Percentiles rank a stretch among this genome's conserved stretches.
Conservation (phyloP, 2,113 vertebrate genomes). For the Aegotheles bennettii region DNA sequence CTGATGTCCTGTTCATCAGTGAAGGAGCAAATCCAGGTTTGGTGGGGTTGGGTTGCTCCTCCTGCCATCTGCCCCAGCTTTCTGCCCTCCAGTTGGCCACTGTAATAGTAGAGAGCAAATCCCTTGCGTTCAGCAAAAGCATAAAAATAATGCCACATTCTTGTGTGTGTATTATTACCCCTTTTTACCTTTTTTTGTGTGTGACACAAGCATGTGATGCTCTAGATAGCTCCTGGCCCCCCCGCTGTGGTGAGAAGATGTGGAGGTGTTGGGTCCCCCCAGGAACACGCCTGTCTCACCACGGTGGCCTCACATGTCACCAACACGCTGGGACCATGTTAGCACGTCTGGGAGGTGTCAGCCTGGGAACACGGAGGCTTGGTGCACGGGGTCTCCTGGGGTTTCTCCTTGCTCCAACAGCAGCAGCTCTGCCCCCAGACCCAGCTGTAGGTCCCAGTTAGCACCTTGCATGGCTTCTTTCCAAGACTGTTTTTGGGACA, state of each 20-base stretch:
- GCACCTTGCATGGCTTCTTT: background rate
- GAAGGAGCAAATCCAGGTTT: background rate
- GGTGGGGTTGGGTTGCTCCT: background rate
- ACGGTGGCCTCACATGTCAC: background rate
- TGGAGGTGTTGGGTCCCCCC: background rate
- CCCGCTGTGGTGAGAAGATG: background rate
- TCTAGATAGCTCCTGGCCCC: background rate
- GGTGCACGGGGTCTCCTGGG: background rate
- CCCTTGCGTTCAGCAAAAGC: background rate
- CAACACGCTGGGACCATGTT: fast-evolving
- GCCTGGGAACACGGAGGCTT: background rate
- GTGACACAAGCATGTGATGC: background rate
- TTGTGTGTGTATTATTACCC: background rate
- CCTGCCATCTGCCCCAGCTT: background rate
- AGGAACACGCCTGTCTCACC: background rate
- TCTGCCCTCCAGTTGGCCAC: background rate
- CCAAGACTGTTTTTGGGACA: background rate
- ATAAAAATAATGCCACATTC: background rate
- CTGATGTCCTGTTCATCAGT: background rate
- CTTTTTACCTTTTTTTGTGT: background rate
- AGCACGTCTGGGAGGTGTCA: background rate
- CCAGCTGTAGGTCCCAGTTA: background rate
- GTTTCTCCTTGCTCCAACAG: background rate
- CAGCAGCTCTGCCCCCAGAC: background rate
- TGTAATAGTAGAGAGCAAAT: background rate